These are phyloP conservation scores for Omphaloscelis lunosa DNA, from an alignment of 2,888 invertebrate species.

Conservation along the genomic window DNA sequence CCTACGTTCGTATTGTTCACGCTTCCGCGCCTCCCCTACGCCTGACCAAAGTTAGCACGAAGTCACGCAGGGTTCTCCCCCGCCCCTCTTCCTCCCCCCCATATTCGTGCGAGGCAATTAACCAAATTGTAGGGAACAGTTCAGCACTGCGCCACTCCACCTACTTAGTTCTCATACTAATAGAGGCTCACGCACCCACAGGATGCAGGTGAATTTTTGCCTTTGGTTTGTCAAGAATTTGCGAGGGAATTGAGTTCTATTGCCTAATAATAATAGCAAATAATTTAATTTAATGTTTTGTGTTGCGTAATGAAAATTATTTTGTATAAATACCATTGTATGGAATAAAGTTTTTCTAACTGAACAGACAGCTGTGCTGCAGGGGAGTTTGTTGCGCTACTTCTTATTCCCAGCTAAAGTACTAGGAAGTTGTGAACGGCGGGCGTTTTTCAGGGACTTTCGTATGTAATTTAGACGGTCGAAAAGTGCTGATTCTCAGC, in stretches of 20 bases:
- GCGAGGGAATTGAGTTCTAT: constrained; percentile 11
- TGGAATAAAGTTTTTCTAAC: too few species aligned
- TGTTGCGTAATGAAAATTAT: too few species aligned
- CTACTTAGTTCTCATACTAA: constrained; percentile 69
- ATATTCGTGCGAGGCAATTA: constrained; percentile 78
- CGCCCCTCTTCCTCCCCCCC: constrained; percentile 36
- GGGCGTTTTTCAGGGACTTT: too few species aligned
- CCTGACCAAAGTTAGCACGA: constrained; percentile 69
- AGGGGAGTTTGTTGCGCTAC: too few species aligned
- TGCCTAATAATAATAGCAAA: neutral
- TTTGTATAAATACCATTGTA: too few species aligned
- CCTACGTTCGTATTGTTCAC: constrained; percentile 9
- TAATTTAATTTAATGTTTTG: too few species aligned
- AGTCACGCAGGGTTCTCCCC: constrained; percentile 76
- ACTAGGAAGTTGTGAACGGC: too few species aligned
- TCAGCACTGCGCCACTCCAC: constrained; percentile 78
- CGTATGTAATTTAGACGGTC: too few species aligned
- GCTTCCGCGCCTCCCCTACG: constrained; percentile 42
- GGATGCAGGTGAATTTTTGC: constrained; percentile 59
- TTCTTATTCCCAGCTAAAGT: too few species aligned
- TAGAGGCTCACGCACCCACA: constrained; percentile 63
- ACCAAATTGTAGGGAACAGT: constrained; percentile 82
- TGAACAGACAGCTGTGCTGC: too few species aligned
- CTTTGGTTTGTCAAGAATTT: constrained; percentile 39
- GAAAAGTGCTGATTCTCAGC: too few species aligned